phyloP scores from a whole-genome alignment of 2,888 invertebrate species.

The Protodeltote pygarga region DNA sequence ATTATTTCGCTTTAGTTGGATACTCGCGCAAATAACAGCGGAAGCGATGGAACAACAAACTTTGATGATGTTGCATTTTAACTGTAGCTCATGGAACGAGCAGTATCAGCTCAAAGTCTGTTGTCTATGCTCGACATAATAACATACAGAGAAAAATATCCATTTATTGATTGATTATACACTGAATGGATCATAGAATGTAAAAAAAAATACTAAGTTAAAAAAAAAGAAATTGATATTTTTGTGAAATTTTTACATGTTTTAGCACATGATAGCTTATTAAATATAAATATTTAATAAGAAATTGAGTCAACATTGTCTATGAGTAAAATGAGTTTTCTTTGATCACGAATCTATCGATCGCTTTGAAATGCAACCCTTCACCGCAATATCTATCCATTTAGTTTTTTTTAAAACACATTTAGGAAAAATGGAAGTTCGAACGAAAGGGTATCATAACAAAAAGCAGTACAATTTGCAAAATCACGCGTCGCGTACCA shows the following conservation, averaged over 20 bases:
- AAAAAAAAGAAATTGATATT: no score
- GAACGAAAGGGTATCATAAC: constrained; percentile 50
- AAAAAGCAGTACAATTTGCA: constrained; percentile 64
- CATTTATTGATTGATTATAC: no score
- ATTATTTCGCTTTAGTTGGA: constrained; percentile 24
- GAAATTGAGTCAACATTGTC: constrained; percentile 5
- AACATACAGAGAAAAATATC: neutral
- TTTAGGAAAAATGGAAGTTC: constrained; percentile 33
- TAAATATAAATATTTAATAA: neutral
- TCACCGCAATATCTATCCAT: constrained; percentile 32
- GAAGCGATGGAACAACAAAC: constrained; percentile 14
- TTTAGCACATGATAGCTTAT: no score
- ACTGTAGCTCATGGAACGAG: constrained; percentile 7
- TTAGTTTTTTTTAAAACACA: constrained; percentile 38
- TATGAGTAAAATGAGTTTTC: constrained; percentile 1
- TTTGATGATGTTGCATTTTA: constrained; percentile 23
- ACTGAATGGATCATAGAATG: neutral
- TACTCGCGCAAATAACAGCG: constrained; percentile 16
- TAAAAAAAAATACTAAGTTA: neutral
- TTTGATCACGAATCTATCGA: constrained; percentile 29
- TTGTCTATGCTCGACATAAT: neutral
- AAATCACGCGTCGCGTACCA: constrained; percentile 67
- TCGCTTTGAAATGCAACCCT: constrained; percentile 27
- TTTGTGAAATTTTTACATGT: no score
- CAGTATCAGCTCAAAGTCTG: neutral